Conservation (phyloP, 1,140 invertebrate species). For the Trichomalopsis sarcophagae region DNA sequence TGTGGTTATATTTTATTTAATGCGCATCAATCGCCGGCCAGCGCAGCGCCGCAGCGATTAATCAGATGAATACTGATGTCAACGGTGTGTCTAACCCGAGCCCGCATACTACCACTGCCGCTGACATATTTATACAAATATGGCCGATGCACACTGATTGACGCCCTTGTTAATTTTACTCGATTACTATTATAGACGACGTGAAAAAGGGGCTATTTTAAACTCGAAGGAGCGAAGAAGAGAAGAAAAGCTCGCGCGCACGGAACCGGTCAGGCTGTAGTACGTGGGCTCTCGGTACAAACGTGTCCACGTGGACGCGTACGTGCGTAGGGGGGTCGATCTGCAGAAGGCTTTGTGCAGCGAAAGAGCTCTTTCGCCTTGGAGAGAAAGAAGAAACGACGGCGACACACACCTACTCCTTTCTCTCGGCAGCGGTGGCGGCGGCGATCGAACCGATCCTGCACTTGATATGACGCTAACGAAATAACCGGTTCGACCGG, state of each 20-base stretch:
- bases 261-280: no score
- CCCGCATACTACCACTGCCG: no score
- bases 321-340: not conserved
- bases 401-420: slow-evolving; percentile 26
- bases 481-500: slow-evolving; percentile 44
- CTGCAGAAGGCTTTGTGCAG: not conserved
- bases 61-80: not conserved
- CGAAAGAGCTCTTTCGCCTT: slow-evolving; percentile 15
- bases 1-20: not conserved
- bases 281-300: not conserved
- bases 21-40: not conserved
- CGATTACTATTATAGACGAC: no score
- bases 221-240: no score
- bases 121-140: no score
- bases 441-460: slow-evolving; percentile 25
- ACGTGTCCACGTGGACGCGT: slow-evolving; percentile 9
- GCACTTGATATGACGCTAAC: slow-evolving; percentile 48
- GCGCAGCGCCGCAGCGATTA: not conserved
- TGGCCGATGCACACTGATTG: no score
- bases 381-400: not conserved
- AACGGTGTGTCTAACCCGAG: not conserved
- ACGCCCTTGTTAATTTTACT: no score
- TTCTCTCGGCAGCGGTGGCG: not conserved
- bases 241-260: no score
- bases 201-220: no score